Evolutionary conservation across 1,140 invertebrate species (phyloP).

Genomic region (Delia radicum): DNA sequence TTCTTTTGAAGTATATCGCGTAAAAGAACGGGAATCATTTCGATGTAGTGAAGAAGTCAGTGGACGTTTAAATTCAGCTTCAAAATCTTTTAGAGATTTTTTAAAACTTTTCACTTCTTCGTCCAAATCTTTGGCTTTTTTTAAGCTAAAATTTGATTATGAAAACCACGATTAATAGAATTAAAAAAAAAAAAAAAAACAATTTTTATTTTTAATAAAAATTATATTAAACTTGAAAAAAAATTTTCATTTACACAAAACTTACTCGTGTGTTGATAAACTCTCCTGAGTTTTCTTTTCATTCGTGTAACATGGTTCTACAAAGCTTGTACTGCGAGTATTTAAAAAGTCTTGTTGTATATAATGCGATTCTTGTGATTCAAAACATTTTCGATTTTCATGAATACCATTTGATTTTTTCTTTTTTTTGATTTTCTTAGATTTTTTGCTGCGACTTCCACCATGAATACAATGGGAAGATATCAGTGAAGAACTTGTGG

Average conservation of each 20-base stretch:
- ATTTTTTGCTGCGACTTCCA: constrained; percentile 8
- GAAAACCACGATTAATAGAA: neutral
- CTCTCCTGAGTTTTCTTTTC: too few species aligned
- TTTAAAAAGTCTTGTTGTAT: neutral
- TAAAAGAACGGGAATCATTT: neutral
- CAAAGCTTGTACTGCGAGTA: neutral
- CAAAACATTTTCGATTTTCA: constrained; percentile 24
- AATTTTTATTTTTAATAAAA: too few species aligned
- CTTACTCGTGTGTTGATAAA: too few species aligned
- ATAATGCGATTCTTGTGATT: neutral
- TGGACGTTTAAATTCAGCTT: constrained; percentile 39
- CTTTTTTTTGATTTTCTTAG: constrained; percentile 33
- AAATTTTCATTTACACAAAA: too few species aligned
- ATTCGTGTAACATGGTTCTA: neutral
- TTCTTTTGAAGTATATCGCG: neutral
- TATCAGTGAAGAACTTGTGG: constrained; percentile 30
- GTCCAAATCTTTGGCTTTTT: constrained; percentile 45
- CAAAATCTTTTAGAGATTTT: constrained; percentile 41
- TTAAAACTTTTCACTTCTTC: constrained; percentile 46
- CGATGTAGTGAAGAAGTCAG: neutral
- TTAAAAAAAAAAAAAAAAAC: neutral
- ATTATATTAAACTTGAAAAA: too few species aligned
- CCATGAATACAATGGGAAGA: neutral
- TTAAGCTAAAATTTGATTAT: constrained; percentile 26
- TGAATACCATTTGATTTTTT: constrained; percentile 33